Base-by-base conservation (phyloP, 1,140 invertebrate species). In the Chrysomallon squamiferum region DNA sequence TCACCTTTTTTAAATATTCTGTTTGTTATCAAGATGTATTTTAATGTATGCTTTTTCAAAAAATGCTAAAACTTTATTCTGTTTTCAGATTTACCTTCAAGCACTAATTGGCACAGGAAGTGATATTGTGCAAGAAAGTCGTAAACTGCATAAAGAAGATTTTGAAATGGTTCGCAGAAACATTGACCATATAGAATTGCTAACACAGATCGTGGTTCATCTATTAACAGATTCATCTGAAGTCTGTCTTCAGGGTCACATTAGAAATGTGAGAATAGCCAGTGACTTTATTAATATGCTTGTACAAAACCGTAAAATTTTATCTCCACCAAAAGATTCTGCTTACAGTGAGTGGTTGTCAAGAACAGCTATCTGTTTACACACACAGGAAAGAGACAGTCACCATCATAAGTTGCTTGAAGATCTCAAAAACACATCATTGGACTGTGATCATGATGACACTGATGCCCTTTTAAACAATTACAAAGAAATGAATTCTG, bases 101-200 rank as follows among this genome's bases (percentile, higher is more conserved):
- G 50, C 50, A 25, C 22, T 22, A 27, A 25, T 54, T 18, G 50
- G 50, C 15, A 30, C 22, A 20, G 2, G 29, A 13, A 25, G 22
- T 3, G 15, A 25, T 27, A 30, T 54, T 18, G 50, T 54, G 22
- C 15, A 22, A 0, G 50, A 54, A 9, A 54, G 22, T 11, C 29
- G 22, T 27, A 59, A 56, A 43, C 47, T 72, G 13, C 30, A 47
- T n/a, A 9, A 52, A 13, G 25, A 60, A 56, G 47, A 69, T 15
- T 65, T 74, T 25, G 59, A 52, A 15, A 74, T 74, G 72, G 64
- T 74, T 30, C 41, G 62, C n/a, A 59, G 67, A 62, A 58, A 65
- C 33, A 43, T 61, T 29, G 35, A 62, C 2, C 30, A 38, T n/a
- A 64, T 74, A 29, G 66, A 74, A 45, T 57, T 54, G 22, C 22